Evolutionary conservation across 2,113 vertebrate genomes (phyloP).

Genomic region (Cochlearius cochlearius): DNA sequence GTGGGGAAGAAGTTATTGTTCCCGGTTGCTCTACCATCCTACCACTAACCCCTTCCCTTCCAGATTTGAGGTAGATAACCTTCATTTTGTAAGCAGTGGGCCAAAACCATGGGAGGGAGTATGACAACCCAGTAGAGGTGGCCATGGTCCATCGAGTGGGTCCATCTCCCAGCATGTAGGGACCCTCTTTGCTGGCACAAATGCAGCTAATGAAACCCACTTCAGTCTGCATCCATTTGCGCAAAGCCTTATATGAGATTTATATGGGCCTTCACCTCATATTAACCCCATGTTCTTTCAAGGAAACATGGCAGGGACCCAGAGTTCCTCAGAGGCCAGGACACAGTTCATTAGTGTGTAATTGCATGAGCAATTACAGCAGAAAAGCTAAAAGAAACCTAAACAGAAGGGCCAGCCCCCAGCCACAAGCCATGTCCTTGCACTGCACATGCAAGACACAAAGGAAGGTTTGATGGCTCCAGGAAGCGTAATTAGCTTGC

Average conservation of each 20-base stretch:
- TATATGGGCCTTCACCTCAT: neutral
- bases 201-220: neutral
- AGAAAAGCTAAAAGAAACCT: neutral
- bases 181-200: neutral
- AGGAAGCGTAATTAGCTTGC: neutral
- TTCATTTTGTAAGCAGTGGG: neutral
- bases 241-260: neutral
- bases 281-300: neutral
- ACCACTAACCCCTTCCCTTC: neutral
- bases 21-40: neutral
- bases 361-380: neutral
- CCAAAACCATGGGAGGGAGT: rapidly evolving
- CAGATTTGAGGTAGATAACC: neutral
- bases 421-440: neutral
- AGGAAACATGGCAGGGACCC: neutral
- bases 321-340: neutral
- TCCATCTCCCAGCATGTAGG: too few species aligned
- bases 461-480: neutral
- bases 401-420: neutral
- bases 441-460: neutral
- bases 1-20: neutral
- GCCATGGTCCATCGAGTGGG: rapidly evolving
- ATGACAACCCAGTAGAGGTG: neutral
- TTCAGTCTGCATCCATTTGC: neutral
- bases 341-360: neutral